Evolutionary conservation across 2,888 invertebrate genomes (phyloP), one percentile per base, ranked within the genome.

Genomic region (Amphipoea oculea): DNA sequence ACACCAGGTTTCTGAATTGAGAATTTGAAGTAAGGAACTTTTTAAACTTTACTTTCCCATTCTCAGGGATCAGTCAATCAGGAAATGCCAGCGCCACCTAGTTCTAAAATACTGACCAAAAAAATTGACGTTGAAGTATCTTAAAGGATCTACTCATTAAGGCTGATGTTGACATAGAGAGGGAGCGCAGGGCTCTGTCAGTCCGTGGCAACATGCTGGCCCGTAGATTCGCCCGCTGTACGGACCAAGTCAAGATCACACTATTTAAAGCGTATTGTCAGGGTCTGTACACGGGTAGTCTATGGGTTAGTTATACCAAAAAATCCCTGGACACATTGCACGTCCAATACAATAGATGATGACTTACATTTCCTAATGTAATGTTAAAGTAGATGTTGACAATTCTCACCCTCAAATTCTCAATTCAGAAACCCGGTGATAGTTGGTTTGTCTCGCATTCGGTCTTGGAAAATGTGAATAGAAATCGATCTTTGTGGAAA

Each of bases 401-500:
- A n/a, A 57, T 57, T 48, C 69, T 40, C 40, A 57, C 57, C 67
- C n/a, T n/a, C 2, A n/a, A 45, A 57, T 57, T 48, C 69, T 40
- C 40, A 57, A 71, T 71, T 57, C 40, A 57, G 70, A 57, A 11
- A 40, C 2, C n/a, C 5, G 17, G 3, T 40, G 54, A 54, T 74
- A 45, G 57, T 45, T 17, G 1, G 65, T 80, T 78, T n/a, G 17
- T 70, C 62, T 76, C 42, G 23, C 62, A 57, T 66, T 76, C 14
- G 17, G 63, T 77, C 60, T 72, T 17, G 45, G 63, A 9, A 71
- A 76, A 72, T 54, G 76, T 57, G 72, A 79, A 74, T 77, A 51
- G 65, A 74, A 82, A 83, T 83, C 69, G 74, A 86, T 86, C 62
- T 63, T 40, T 11, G 45, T 60, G 40, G 40, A 57, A 78, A 73